Base-by-base conservation (phyloP, 2,113 vertebrate genomes). In the Girardinichthys multiradiatus region DNA sequence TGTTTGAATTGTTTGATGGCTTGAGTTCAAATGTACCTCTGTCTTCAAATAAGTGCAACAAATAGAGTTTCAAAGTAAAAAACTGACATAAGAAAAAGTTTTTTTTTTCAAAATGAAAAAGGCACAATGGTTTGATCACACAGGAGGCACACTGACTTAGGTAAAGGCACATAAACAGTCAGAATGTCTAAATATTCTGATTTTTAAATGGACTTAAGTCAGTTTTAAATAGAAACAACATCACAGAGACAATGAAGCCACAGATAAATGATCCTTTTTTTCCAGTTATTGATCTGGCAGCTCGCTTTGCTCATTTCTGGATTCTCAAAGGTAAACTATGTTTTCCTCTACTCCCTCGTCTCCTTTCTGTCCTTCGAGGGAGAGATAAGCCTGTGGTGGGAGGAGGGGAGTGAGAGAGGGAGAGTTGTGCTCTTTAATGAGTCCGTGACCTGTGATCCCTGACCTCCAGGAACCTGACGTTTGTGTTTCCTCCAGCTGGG, bases 321-420 rank as follows among this genome's bases (percentile, higher is more conserved):
- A 31, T 8, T 70, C 51, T 92, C 86, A 93, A 68, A 93, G 90
- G 79, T 93, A 93, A 72, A 92, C 92, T 45, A 93, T 82, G 72
- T 90, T 92, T 81, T 93, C 92, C 69, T 93, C 92, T 3, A 76
- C 86, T 24, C 59, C 86, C 21, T 93, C 91, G 30, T 92, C 92
- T 70, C 86, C 72, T 8, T 84, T 87, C 77, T 87, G 84, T 76
- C 92, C 85, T 75, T 92, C 88, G 4, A 92, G 86, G 21, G 89
- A 88, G 58, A 93, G 88, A 85, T 92, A 93, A 13, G 90, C 86
- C 77, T 92, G 89, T 0, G 82, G 81, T 3, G 83, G 83, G 0
- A 92, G 87, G 42, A 92, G 89, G 0, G 88, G 90, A 4, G 79
- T 81, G 4, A 92, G 84, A n/a, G 91, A 90, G 33, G 85, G 83